Evolutionary conservation across 1,140 invertebrate species (phyloP), one percentile per base, ranked within the genome.

Genomic region (Drosophila sp.): DNA sequence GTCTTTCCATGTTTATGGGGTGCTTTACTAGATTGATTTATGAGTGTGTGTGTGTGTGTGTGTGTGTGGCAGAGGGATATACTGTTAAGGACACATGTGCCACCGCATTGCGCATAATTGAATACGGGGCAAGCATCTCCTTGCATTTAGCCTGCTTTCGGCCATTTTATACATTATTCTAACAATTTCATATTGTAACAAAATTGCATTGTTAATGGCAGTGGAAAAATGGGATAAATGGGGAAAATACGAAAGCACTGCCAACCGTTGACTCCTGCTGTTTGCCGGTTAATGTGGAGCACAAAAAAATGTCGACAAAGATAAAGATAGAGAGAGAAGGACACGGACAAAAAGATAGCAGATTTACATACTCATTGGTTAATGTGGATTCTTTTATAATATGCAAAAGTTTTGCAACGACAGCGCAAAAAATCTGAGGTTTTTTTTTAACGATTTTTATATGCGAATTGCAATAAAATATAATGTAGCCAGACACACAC

Each of bases 151-250:
- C 40, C 48, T 57, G 27, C 46, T 48, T 69, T 64, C 64, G 43
- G 69, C 16, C 40, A 74, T 86, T 80, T 67, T 66, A 41, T 48
- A 76, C 45, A 13, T 59, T 74, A 59, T 40, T 62, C 34, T 27
- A 51, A 51, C 71, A 77, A 53, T 74, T 78, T 80, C 59, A 78
- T 81, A 81, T 73, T n/a, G 82, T 77, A 71, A 45, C 59, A 56
- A 70, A 80, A 86, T 80, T 64, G 73, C 77, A 80, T 86, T 80
- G 80, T 80, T 80, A 76, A 83, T 84, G 73, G 72, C 62, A 67
- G 66, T 62, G 72, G 73, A 50, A 50, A 70, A 59, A 40, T 41
- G 36, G 72, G 73, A 50, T 46, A 70, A 59, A 40, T 41, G 36
- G 6, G 14, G 4, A 40, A 48, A 40, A 46, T 34, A 11, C 16